These are phyloP conservation scores for Tribolium castaneum DNA, from an alignment of 1,140 invertebrate species.

Conservation along the genomic window DNA sequence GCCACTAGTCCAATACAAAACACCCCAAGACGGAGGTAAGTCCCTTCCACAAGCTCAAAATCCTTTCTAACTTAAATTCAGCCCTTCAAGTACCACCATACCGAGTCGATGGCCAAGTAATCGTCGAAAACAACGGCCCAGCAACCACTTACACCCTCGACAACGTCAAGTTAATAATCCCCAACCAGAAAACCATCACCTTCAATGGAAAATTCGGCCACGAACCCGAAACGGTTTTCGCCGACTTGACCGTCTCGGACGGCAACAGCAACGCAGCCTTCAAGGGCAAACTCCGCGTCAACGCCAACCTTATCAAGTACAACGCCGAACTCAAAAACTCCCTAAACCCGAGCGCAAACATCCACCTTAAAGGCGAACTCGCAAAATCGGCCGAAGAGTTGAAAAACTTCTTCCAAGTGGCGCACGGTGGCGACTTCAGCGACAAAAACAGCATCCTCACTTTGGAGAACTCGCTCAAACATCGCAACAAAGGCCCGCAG, in stretches of 20 bases:
- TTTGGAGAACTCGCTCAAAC: constrained; percentile 48
- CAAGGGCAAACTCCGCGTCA: constrained; percentile 60
- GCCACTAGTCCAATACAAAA: constrained; percentile 76
- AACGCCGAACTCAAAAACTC: constrained; percentile 67
- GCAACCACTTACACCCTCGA: constrained; percentile 69
- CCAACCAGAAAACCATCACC: constrained; percentile 63
- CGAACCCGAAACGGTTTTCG: constrained; percentile 61
- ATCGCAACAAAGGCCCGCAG: constrained; percentile 46
- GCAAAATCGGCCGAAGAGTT: constrained; percentile 57
- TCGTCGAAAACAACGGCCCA: constrained; percentile 64
- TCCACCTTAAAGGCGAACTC: constrained; percentile 67
- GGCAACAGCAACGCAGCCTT: constrained; percentile 65
- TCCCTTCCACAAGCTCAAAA: background rate
- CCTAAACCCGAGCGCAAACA: constrained; percentile 70
- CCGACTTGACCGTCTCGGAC: constrained; percentile 68
- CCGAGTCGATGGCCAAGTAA: constrained; percentile 68
- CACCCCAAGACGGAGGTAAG: constrained; percentile 68
- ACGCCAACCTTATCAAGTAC: constrained; percentile 61
- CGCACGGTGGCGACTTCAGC: constrained; percentile 72
- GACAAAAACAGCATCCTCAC: constrained; percentile 68
- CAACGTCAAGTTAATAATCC: constrained; percentile 66
- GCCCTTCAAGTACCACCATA: constrained; percentile 64
- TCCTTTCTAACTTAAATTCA: background rate
- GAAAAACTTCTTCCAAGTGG: constrained; percentile 67
- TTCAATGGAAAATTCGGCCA: constrained; percentile 67